phyloP scores from a whole-genome alignment of 2,797 vertebrate genomes.

The Furcifer pardalis region DNA sequence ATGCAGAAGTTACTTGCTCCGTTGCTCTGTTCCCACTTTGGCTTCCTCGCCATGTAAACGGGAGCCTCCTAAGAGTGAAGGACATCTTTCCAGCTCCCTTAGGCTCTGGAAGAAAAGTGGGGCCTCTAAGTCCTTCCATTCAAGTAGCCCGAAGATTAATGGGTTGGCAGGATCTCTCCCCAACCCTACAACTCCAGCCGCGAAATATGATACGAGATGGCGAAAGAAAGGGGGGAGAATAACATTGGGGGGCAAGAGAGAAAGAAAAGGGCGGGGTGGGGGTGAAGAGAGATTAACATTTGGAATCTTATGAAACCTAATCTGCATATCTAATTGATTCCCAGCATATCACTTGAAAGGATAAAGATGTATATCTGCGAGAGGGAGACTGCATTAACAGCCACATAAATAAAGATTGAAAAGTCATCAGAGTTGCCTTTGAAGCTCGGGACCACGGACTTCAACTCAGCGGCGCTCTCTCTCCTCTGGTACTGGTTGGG shows the following conservation, averaged over 20 bases:
- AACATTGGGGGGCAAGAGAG: constrained; percentile 60
- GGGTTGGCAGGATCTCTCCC: constrained; percentile 38
- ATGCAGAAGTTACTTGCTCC: neutral
- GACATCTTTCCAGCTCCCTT: neutral
- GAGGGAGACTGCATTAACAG: constrained; percentile 90
- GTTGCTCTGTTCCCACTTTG: neutral
- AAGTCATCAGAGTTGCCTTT: constrained; percentile 79
- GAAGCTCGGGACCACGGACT: constrained; percentile 68
- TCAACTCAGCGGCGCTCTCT: neutral
- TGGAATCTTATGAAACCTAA: constrained; percentile 86
- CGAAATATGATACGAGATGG: constrained; percentile 35
- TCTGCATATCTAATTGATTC: constrained; percentile 96
- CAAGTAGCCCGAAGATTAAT: constrained; percentile 73
- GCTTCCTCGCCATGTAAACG: too few species aligned
- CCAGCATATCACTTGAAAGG: constrained; percentile 87
- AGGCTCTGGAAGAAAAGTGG: neutral
- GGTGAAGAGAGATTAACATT: constrained; percentile 79
- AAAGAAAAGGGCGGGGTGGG: too few species aligned
- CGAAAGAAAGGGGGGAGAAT: constrained; percentile 41
- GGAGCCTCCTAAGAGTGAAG: neutral
- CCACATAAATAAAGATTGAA: constrained; percentile 82
- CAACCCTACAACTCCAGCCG: constrained; percentile 7
- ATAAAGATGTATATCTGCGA: constrained; percentile 83
- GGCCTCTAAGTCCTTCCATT: constrained; percentile 41
- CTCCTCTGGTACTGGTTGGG: neutral